phyloP scores from a whole-genome alignment of 2,797 vertebrate genomes.

The Rallus crepitans region DNA sequence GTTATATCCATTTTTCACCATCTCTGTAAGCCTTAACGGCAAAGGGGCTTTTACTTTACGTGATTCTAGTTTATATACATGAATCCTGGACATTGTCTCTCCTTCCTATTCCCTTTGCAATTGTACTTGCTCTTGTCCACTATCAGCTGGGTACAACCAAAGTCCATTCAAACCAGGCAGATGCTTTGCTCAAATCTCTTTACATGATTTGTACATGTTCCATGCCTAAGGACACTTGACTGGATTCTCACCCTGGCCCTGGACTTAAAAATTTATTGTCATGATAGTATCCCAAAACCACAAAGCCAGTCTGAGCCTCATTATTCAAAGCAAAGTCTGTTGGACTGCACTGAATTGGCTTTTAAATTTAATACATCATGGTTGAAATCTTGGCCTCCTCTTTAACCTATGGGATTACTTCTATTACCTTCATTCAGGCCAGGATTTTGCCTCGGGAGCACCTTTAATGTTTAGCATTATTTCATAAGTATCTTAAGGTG shows the following conservation, averaged over 20 bases:
- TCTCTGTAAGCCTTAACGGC: not conserved
- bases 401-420: not conserved
- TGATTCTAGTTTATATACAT: not conserved
- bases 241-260: not conserved
- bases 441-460: not conserved
- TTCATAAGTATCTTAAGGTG: not conserved
- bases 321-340: not conserved
- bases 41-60: not conserved
- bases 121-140: not conserved
- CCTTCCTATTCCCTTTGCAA: not conserved
- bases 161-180: constrained; percentile 3
- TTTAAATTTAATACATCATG: not conserved
- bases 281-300: not conserved
- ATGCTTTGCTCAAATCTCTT: not conserved
- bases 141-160: not conserved
- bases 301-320: not conserved
- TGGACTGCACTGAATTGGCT: not conserved
- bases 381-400: not conserved
- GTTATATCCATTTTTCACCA: not conserved
- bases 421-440: not conserved
- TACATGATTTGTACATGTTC: not conserved
- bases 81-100: not conserved
- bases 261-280: not conserved
- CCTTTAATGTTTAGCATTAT: not conserved
- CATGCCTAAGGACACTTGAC: not conserved